Evolutionary conservation across 2,888 invertebrate species (phyloP).

Genomic region (Limnephilus marmoratus): DNA sequence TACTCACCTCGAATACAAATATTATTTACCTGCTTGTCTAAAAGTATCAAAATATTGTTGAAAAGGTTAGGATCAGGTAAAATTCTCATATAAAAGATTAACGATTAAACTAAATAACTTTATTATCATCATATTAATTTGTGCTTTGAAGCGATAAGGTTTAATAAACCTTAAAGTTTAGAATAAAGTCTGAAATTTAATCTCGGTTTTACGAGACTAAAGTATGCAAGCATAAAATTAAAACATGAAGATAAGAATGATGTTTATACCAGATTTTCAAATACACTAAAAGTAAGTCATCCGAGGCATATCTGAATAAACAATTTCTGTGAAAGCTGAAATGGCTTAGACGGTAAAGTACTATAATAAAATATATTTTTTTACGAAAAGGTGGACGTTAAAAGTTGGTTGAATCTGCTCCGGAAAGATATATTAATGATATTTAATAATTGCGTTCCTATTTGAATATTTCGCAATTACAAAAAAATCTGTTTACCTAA

Average conservation of each 20-base stretch:
- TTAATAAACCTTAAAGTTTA: not conserved
- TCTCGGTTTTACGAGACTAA: not conserved
- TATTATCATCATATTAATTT: not conserved
- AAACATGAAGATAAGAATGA: not conserved
- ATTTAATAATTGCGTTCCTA: too few relatives aligned
- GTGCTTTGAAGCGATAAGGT: not conserved
- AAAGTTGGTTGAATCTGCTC: too few relatives aligned
- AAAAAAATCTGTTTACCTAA: too few relatives aligned
- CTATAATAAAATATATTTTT: too few relatives aligned
- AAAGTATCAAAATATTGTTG: too few relatives aligned
- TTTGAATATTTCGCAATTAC: too few relatives aligned
- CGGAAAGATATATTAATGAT: too few relatives aligned
- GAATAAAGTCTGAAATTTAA: not conserved
- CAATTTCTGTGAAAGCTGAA: not conserved
- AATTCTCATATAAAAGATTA: not conserved
- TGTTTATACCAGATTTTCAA: not conserved
- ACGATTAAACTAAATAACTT: not conserved
- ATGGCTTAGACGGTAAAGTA: not conserved
- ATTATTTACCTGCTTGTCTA: too few relatives aligned
- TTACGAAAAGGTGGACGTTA: too few relatives aligned
- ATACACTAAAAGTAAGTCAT: not conserved
- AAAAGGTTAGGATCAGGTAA: not conserved
- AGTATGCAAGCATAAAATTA: not conserved
- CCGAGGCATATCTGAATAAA: not conserved
- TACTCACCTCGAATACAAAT: too few relatives aligned